These are phyloP conservation scores for Falcaria lacertinaria DNA, from an alignment of 2,888 invertebrate genomes.

Conservation along the genomic window DNA sequence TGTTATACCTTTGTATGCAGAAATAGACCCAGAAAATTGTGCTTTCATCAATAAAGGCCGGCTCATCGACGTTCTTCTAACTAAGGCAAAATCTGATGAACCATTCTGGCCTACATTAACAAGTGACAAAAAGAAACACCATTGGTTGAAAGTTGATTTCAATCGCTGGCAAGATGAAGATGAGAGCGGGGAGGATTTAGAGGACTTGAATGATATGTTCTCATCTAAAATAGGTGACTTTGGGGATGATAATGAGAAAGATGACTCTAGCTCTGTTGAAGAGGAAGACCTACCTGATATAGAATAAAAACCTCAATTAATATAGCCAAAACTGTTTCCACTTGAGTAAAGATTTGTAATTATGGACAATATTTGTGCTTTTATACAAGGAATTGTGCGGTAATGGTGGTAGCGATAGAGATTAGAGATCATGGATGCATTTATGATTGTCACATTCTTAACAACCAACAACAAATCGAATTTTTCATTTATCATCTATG, in stretches of 20 bases:
- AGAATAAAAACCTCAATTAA: slow-evolving; percentile 59
- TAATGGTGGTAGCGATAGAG: slow-evolving; percentile 8
- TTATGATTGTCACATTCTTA: too few species aligned
- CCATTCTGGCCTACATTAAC: slow-evolving; percentile 93
- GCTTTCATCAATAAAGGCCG: slow-evolving; percentile 84
- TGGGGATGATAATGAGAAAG: slow-evolving; percentile 65
- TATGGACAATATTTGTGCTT: slow-evolving; percentile 42
- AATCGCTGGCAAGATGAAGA: slow-evolving; percentile 98
- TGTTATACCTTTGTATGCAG: slow-evolving; percentile 89
- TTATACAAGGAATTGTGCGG: slow-evolving; percentile 35
- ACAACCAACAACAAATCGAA: too few species aligned
- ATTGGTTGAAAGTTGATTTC: slow-evolving; percentile 98
- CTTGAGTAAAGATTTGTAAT: slow-evolving; percentile 28
- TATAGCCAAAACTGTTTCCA: slow-evolving; percentile 32
- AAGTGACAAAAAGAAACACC: slow-evolving; percentile 91
- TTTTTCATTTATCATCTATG: too few species aligned
- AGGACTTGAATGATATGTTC: slow-evolving; percentile 79
- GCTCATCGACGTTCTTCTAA: slow-evolving; percentile 84
- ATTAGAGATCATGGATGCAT: background rate
- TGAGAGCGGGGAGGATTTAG: slow-evolving; percentile 92
- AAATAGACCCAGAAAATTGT: slow-evolving; percentile 90
- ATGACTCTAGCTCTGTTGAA: slow-evolving; percentile 86
- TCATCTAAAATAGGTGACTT: slow-evolving; percentile 49
- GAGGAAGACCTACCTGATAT: slow-evolving; percentile 85
- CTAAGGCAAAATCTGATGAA: slow-evolving; percentile 82